Base-by-base conservation (phyloP, 2,113 vertebrate species). In the Zootoca vivipara region DNA sequence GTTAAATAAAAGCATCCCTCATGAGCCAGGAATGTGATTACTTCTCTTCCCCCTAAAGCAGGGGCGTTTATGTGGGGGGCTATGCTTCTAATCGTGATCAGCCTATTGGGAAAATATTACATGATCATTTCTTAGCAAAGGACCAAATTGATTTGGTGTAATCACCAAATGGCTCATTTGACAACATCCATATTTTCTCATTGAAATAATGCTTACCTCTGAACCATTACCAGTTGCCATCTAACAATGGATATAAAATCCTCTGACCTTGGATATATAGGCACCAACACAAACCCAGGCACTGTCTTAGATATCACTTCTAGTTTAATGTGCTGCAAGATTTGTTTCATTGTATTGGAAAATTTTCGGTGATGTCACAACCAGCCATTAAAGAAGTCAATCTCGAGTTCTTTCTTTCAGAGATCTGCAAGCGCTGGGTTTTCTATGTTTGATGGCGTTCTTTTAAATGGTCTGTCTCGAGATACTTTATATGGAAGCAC, bases 111-210 rank as follows among this genome's bases (percentile, higher is more conserved):
- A 88, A 95, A 91, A 87, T 74, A 72, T 38, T 87, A 22, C 79
- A 72, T 65, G 77, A 87, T 72, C 75, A 67, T 70, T 87, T 84
- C 64, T 46, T 82, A 91, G 65, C 69, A 78, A 78, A 90, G 82
- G 75, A 92, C 70, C 28, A 78, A 64, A 90, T 30, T 74, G 26
- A 78, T 88, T 90, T 90, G 85, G 90, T 90, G 90, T 70, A 93
- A 83, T 42, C 20, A 77, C 72, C 40, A 74, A 88, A 89, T 83
- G 20, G 90, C 89, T 58, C 26, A 69, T 70, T 69, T 87, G 64
- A 83, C 83, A 87, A 18, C 65, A 87, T 83, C 81, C 62, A 10
- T 83, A 85, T 56, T 79, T 69, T 69, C 73, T 82, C 85, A 38
- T 1, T 24, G 82, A 87, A 92, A 92, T 64, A 78, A 85, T 46